Conservation (phyloP, 1,140 invertebrate species). For the Mycetomoellerius zeteki region DNA sequence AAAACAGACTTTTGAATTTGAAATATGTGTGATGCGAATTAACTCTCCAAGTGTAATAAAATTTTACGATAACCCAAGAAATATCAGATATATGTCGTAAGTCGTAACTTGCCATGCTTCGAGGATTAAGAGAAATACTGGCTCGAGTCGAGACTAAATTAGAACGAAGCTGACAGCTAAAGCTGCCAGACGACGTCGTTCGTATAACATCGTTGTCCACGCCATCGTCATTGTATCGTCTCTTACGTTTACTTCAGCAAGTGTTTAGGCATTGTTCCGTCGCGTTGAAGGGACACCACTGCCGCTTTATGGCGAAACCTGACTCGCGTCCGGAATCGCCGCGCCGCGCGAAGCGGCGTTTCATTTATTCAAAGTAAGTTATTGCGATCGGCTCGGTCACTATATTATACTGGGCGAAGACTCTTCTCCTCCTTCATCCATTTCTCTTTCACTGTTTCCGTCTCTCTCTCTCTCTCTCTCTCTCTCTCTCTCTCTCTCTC, state of each 20-base stretch:
- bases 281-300: constrained; percentile 73
- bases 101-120: constrained; percentile 2
- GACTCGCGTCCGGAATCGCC: constrained; percentile 77
- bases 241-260: constrained; percentile 71
- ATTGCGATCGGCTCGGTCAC: constrained; percentile 78
- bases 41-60: constrained; percentile 4
- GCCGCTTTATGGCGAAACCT: constrained; percentile 76
- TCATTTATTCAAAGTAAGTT: constrained; percentile 82
- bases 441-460: constrained; percentile 75
- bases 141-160: constrained; percentile 53
- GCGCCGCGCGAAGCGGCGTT: constrained; percentile 69
- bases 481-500: constrained; percentile 72
- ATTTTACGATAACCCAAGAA: constrained; percentile 5
- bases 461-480: constrained; percentile 64
- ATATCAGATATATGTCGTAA: not conserved
- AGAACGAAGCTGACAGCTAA: constrained; percentile 63
- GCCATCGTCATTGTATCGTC: constrained; percentile 50
- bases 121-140: constrained; percentile 39
- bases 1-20: not conserved
- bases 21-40: not conserved
- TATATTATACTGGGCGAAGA: constrained; percentile 76
- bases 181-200: constrained; percentile 41
- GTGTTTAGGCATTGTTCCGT: constrained; percentile 77
- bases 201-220: constrained; percentile 8
- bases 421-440: constrained; percentile 72